Conservation (phyloP, 2,888 invertebrate genomes). For the Rhabditoides inermis region DNA sequence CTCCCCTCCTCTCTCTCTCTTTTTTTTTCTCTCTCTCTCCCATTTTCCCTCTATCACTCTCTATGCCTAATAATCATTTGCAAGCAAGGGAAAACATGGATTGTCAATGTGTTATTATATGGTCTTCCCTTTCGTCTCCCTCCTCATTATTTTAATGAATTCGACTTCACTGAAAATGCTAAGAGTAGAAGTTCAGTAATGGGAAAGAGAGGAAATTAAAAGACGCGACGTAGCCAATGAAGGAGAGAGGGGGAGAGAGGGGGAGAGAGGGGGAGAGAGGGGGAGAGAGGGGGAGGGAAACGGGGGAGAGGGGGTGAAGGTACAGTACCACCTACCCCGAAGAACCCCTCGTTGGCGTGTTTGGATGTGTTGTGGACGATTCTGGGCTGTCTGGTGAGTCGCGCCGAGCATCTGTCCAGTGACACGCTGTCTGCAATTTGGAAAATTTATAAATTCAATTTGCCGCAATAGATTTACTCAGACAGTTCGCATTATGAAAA, state of each 20-base stretch:
- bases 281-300: constrained; percentile 1
- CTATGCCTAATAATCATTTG: not conserved
- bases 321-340: constrained; percentile 21
- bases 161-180: too few relatives aligned
- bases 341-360: constrained; percentile 37
- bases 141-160: too few relatives aligned
- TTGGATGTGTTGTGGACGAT: constrained; percentile 35
- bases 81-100: not conserved
- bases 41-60: not conserved
- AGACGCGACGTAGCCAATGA: not conserved
- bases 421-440: too few relatives aligned
- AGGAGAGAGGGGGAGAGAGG: not conserved
- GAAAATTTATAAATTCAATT: too few relatives aligned
- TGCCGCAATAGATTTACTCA: too few relatives aligned
- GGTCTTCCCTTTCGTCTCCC: too few relatives aligned
- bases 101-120: too few relatives aligned
- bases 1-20: not conserved
- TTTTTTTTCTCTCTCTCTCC: not conserved
- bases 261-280: not conserved
- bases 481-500: too few relatives aligned
- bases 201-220: not conserved
- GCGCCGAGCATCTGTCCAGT: too few relatives aligned
- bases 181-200: not conserved
- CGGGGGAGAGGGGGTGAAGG: not conserved
- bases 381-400: constrained; percentile 17